Evolutionary conservation across 37 sponge, comb jelly and placozoan species (phyloP).

Genomic region (Eunapius fragilis): DNA sequence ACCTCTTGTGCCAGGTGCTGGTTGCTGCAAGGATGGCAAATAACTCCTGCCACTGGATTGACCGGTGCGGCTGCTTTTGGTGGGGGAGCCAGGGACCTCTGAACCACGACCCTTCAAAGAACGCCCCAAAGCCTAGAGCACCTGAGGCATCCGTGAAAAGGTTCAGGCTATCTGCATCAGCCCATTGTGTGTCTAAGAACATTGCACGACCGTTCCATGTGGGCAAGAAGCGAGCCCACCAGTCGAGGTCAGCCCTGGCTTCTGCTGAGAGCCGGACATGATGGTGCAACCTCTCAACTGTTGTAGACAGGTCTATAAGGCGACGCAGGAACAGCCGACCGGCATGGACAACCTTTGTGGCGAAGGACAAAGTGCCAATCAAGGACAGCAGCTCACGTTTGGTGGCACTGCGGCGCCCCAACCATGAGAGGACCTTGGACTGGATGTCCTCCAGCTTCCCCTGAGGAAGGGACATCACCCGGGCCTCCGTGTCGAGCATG

Average conservation of each 20-base stretch:
- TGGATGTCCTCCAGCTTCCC: conserved; percentile 7
- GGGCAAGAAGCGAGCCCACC: conserved; percentile 17
- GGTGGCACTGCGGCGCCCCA: background rate
- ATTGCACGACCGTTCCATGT: conserved; percentile 12
- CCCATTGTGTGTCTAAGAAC: conserved; percentile 8
- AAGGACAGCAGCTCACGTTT: conserved; percentile 34
- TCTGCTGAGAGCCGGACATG: no score
- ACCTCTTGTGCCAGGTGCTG: background rate
- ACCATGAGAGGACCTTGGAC: conserved; percentile 5
- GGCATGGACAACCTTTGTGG: conserved; percentile 20
- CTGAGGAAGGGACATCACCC: conserved; percentile 6
- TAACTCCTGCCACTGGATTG: conserved; percentile 6
- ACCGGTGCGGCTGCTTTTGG: background rate
- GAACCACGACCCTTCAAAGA: background rate
- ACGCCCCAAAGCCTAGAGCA: background rate
- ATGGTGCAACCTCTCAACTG: no score
- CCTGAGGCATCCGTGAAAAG: conserved; percentile 29
- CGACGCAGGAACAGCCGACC: conserved; percentile 33
- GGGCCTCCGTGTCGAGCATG: conserved; percentile 1
- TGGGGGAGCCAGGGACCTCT: background rate
- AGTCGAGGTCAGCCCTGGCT: no score
- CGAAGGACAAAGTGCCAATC: conserved; percentile 1
- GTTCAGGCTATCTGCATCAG: background rate
- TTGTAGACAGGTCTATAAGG: no score
- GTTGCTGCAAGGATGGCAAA: conserved; percentile 9